Evolutionary conservation across 2,113 vertebrate genomes (phyloP).

Genomic region (Daboia siamensis): DNA sequence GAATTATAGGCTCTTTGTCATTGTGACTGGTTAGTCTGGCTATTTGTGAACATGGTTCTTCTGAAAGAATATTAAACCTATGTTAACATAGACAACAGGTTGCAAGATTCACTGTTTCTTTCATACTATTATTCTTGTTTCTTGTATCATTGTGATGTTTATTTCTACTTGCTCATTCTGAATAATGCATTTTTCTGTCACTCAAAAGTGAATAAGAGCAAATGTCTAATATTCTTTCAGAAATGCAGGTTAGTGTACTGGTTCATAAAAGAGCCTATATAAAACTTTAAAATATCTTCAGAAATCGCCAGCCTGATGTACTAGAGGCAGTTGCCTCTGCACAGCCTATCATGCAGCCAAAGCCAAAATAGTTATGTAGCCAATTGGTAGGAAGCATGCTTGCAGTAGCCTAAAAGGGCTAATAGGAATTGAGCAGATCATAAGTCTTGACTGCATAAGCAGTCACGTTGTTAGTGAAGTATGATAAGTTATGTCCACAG

Average conservation of each 20-base stretch:
- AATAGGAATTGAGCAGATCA: not conserved
- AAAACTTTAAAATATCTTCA: not conserved
- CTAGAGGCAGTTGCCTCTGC: not conserved
- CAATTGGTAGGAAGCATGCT: not conserved
- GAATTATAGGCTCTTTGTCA: not conserved
- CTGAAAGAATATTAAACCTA: not conserved
- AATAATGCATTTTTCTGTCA: not conserved
- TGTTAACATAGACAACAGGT: not conserved
- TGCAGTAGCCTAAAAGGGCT: not conserved
- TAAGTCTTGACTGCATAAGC: not conserved
- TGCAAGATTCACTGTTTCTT: not conserved
- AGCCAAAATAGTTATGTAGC: not conserved
- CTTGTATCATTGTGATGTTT: not conserved
- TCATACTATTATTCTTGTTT: not conserved
- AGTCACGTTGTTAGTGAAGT: not conserved
- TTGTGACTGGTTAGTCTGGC: not conserved
- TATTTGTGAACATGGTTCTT: not conserved
- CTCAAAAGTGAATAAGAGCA: not conserved
- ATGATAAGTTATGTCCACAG: not conserved
- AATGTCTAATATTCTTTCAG: not conserved
- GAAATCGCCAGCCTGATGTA: not conserved
- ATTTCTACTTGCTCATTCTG: not conserved
- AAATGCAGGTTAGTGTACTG: not conserved
- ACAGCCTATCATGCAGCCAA: not conserved
- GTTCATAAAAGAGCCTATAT: not conserved